phyloP scores from a whole-genome alignment of 2,888 invertebrate species.

The Himalopsyche tibetana region DNA sequence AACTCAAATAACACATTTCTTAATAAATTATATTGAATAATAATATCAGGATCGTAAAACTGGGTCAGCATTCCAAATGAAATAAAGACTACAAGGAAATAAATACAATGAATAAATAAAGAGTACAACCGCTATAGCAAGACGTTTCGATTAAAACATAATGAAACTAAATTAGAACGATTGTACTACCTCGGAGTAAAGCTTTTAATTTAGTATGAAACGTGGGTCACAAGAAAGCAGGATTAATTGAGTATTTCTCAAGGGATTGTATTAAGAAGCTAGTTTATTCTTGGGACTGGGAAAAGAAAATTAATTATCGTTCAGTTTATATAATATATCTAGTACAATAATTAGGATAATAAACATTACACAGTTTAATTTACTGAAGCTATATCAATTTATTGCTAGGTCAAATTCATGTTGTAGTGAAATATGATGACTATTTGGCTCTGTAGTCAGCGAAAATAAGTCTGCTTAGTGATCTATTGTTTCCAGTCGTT shows the following conservation, averaged over 20 bases:
- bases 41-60: not conserved
- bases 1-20: too few species aligned
- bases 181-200: slow-evolving; percentile 6
- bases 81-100: not conserved
- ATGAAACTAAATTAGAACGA: slow-evolving; percentile 29
- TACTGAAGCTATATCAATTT: too few species aligned
- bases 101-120: not conserved
- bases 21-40: too few species aligned
- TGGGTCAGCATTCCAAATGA: slow-evolving; percentile 8
- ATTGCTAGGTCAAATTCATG: too few species aligned
- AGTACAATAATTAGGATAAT: too few species aligned
- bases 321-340: not conserved
- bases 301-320: slow-evolving; percentile 16
- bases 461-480: too few species aligned
- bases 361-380: too few species aligned
- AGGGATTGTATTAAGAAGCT: slow-evolving; percentile 3
- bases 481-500: too few species aligned
- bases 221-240: slow-evolving; percentile 28
- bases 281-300: not conserved
- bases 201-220: slow-evolving; percentile 36
- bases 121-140: not conserved
- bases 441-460: too few species aligned
- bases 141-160: slow-evolving; percentile 27
- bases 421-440: too few species aligned
- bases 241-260: slow-evolving; percentile 24